Base-by-base conservation (phyloP, 2,113 vertebrate species). In the Origma solitaria region DNA sequence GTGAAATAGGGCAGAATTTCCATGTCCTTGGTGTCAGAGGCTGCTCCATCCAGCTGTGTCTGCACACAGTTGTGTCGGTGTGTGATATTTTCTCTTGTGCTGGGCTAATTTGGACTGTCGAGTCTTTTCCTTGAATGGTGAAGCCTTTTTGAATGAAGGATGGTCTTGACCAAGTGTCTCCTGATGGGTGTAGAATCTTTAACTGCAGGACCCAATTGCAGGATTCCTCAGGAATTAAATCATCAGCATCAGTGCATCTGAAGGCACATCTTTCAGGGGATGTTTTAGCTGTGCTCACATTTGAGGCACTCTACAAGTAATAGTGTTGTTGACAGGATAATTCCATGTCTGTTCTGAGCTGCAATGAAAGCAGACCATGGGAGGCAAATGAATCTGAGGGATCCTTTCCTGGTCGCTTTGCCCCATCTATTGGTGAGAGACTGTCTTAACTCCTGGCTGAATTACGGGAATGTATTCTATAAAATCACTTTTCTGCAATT, bases 401-500 rank as follows among this genome's bases (percentile, higher is more conserved):
- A 77, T n/a, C 9, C 4, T 91, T 95, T 94, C 64, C 17, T 80
- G 66, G 27, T 92, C 3, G 0, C 23, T 80, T 82, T 90, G 68
- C 95, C 5, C 95, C 97, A 88, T 94, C 96, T 96, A 72, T 69
- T 76, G 97, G 83, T 86, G 35, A 94, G 23, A 92, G 19, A 5
- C 13, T 66, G 31, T 28, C 31, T 42, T n/a, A 19, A 37, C 9
- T 38, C 64, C 42, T 61, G 31, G 17, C 10, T 88, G 42, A n/a
- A n/a, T 82, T 68, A 65, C 23, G 31, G 1, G 2, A 14, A 4
- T 9, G 1, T 35, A 3, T 60, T 84, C 24, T 58, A 4, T 40
- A 42, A 49, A 23, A 44, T 24, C 0, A 1, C 1, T 62, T 57
- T 24, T 7, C 35, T 88, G 8, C 15, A 3, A 5, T 47, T 35